Evolutionary conservation across 2,888 invertebrate genomes (phyloP).

Genomic region (Priapulus caudatus): DNA sequence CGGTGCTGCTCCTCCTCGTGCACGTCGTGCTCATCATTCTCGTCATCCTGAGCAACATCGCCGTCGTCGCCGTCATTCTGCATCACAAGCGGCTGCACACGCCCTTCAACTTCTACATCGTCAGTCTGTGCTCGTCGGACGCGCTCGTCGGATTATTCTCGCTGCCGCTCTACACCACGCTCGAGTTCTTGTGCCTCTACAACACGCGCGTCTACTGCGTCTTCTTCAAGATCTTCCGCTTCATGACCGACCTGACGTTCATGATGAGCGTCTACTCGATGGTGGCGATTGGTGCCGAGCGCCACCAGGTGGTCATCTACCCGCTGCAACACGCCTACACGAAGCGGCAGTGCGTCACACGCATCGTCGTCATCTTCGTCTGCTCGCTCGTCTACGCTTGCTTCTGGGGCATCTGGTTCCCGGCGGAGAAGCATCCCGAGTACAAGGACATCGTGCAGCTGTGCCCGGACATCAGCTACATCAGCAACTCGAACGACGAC

Average conservation of each 20-base stretch:
- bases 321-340: background rate
- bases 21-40: background rate
- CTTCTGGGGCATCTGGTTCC: background rate
- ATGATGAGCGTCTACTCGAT: slow-evolving; percentile 1
- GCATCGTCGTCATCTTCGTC: background rate
- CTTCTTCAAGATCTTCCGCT: background rate
- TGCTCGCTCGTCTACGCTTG: background rate
- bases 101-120: background rate
- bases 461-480: too few relatives aligned
- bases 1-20: background rate
- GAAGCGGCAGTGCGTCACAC: background rate
- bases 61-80: background rate
- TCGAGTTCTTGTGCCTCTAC: background rate
- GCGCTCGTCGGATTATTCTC: background rate
- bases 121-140: background rate
- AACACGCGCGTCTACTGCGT: background rate
- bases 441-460: background rate
- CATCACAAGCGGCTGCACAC: background rate
- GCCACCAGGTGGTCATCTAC: background rate
- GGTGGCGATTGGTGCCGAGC: background rate
- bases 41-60: background rate
- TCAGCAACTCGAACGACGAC: background rate
- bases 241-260: background rate
- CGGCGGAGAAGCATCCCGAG: background rate
- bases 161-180: background rate